These are phyloP conservation scores for Enhydra lutris DNA, from an alignment of 2,113 vertebrate species.

Conservation along the genomic window DNA sequence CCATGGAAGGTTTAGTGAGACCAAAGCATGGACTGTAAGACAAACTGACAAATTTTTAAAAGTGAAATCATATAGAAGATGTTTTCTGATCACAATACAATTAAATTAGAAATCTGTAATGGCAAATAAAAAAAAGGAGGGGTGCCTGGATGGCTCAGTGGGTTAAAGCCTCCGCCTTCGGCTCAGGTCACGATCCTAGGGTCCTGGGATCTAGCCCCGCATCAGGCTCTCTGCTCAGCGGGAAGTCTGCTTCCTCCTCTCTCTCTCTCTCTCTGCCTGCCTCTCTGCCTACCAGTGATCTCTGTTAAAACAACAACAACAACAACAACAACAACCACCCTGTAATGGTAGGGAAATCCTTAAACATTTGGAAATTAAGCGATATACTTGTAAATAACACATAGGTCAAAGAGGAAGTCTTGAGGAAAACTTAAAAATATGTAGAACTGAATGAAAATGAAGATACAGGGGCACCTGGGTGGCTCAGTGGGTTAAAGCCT, in stretches of 20 bases:
- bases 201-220: no score
- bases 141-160: no score
- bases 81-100: not conserved
- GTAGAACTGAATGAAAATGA: not conserved
- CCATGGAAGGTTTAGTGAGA: not conserved
- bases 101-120: not conserved
- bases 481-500: no score
- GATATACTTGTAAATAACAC: not conserved
- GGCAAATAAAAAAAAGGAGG: no score
- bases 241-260: no score
- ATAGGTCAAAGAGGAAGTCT: not conserved
- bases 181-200: no score
- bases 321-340: not conserved
- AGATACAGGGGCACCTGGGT: not conserved
- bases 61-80: not conserved
- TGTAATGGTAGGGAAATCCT: not conserved
- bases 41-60: not conserved
- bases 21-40: not conserved
- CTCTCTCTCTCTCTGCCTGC: no score
- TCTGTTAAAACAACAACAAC: no score
- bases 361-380: not conserved
- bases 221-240: no score
- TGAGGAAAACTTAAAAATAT: not conserved
- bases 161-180: no score
- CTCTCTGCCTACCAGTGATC: no score